phyloP scores from a whole-genome alignment of 2,113 vertebrate genomes.

The Castor canadensis region DNA sequence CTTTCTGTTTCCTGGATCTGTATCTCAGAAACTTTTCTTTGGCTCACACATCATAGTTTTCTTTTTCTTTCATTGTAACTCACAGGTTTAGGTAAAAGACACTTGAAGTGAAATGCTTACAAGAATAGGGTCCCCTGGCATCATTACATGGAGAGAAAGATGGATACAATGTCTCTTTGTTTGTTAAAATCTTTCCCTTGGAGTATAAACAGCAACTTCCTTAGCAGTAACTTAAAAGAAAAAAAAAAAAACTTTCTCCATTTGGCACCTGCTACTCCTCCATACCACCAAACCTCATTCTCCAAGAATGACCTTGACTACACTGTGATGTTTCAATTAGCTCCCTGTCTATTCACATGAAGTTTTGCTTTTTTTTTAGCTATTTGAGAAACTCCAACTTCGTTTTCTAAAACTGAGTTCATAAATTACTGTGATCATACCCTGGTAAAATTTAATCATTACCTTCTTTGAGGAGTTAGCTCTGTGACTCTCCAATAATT shows the following conservation, averaged over 20 bases:
- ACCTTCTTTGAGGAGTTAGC: not conserved
- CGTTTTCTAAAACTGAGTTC: not conserved
- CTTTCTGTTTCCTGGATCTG: not conserved
- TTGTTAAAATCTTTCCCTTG: not conserved
- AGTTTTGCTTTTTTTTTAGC: not conserved
- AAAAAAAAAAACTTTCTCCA: not conserved
- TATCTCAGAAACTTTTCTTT: not conserved
- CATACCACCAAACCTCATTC: not conserved
- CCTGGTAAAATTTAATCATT: not conserved
- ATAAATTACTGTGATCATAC: not conserved
- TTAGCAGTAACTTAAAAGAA: not conserved
- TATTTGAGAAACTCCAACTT: not conserved
- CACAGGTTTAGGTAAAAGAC: not conserved
- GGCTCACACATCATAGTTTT: not conserved
- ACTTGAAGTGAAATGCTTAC: not conserved
- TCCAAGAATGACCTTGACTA: not conserved
- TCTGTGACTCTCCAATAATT: not conserved
- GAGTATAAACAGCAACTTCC: not conserved
- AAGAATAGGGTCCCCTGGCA: not conserved
- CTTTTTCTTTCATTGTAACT: not conserved
- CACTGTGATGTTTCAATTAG: not conserved
- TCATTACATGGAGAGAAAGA: not conserved
- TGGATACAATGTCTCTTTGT: not conserved
- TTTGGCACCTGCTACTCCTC: not conserved
- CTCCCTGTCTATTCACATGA: not conserved